Evolutionary conservation across 1,140 invertebrate species (phyloP).

Genomic region (Drosophila ironensis): DNA sequence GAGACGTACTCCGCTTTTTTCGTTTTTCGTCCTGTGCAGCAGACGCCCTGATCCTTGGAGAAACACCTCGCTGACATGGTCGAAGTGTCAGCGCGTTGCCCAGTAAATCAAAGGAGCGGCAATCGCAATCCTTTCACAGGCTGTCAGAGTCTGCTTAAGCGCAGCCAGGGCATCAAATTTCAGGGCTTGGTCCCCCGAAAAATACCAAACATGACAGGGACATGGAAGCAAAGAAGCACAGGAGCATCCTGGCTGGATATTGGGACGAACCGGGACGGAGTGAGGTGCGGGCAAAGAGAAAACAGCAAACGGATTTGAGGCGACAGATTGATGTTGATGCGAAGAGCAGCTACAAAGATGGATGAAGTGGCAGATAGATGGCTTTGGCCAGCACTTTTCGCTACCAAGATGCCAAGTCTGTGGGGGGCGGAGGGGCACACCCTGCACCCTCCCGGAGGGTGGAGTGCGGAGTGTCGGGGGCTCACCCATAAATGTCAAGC

Average conservation of each 20-base stretch:
- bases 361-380: conserved; percentile 52
- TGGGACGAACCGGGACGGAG: too few relatives aligned
- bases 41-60: background rate
- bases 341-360: conserved; percentile 24
- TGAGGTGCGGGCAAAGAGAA: too few relatives aligned
- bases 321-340: conserved; percentile 64
- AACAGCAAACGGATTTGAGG: conserved; percentile 49
- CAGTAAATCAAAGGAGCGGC: conserved; percentile 35
- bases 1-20: background rate
- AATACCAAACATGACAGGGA: conserved; percentile 20
- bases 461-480: too few relatives aligned
- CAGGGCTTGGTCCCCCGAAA: conserved; percentile 9
- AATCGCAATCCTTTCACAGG: conserved; percentile 47
- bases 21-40: background rate
- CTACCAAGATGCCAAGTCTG: too few relatives aligned
- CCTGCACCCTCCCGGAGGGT: too few relatives aligned
- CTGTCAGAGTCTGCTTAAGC: conserved; percentile 54
- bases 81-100: conserved; percentile 3
- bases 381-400: conserved; percentile 15
- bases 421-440: too few relatives aligned
- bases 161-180: conserved; percentile 46
- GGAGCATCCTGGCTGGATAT: too few relatives aligned
- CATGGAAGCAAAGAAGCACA: too few relatives aligned
- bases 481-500: conserved; percentile 67
- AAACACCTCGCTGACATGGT: background rate